A percentile compares a stretch with the other conserved stretches of the same genome.
Conservation (phyloP, 2,888 invertebrate genomes). For the Athalia rosae region DNA sequence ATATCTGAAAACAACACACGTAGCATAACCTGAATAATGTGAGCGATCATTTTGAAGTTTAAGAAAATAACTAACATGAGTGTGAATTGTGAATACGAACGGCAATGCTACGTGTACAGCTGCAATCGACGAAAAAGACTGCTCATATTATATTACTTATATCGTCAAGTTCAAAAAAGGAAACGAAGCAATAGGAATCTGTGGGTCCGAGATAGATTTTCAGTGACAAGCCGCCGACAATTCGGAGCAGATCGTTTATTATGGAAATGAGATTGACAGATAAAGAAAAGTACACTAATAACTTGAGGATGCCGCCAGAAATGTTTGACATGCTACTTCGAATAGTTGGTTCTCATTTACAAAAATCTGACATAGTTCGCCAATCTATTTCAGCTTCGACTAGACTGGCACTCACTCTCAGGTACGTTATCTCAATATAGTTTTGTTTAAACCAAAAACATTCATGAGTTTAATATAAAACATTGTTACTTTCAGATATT, state of each 20-base stretch:
- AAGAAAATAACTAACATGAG: too few relatives aligned
- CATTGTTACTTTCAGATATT: neutral
- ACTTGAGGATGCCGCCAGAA: slow-evolving; percentile 50
- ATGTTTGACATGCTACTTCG: slow-evolving; percentile 51
- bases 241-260: neutral
- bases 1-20: too few relatives aligned
- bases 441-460: neutral
- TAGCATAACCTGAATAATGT: too few relatives aligned
- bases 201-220: neutral
- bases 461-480: neutral
- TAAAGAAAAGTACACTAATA: slow-evolving; percentile 54
- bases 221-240: neutral
- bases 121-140: too few relatives aligned
- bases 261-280: slow-evolving; percentile 54
- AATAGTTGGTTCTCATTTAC: slow-evolving; percentile 50
- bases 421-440: slow-evolving; percentile 45
- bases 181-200: neutral
- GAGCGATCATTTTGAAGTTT: too few relatives aligned
- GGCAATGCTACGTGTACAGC: too few relatives aligned
- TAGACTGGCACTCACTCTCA: slow-evolving; percentile 58
- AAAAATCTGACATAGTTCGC: slow-evolving; percentile 50
- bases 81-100: too few relatives aligned
- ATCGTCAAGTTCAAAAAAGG: too few relatives aligned
- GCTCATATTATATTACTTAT: too few relatives aligned
- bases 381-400: slow-evolving; percentile 56